These are phyloP conservation scores for Podargus strigoides DNA, from an alignment of 2,797 vertebrate species.

Conservation along the genomic window DNA sequence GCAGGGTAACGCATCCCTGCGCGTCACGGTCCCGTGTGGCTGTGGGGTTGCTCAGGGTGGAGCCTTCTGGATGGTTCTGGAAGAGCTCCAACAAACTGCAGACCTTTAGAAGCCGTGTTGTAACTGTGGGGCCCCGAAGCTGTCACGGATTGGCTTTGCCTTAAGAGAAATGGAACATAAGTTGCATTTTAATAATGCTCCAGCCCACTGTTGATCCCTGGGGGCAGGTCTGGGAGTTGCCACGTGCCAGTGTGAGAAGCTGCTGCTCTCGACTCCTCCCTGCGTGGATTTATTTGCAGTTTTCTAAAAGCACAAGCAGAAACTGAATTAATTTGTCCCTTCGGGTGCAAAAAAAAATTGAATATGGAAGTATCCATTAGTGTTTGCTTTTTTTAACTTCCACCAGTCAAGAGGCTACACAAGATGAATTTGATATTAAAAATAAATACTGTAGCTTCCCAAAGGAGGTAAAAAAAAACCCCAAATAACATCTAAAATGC, in stretches of 20 bases:
- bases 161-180: not conserved
- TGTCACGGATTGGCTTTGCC: too few species aligned
- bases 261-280: not conserved
- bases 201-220: accelerated
- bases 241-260: accelerated
- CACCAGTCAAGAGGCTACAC: not conserved
- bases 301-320: not conserved
- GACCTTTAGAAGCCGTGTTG: accelerated
- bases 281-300: not conserved
- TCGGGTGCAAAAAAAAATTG: not conserved
- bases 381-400: not conserved
- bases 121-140: not conserved
- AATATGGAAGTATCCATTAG: not conserved
- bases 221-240: not conserved
- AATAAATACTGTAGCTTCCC: not conserved
- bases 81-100: not conserved
- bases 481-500: not conserved
- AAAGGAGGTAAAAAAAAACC: not conserved
- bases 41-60: accelerated
- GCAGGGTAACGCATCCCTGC: too few species aligned
- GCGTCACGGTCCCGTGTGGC: not conserved
- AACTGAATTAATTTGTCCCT: not conserved
- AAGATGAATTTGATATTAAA: not conserved
- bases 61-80: not conserved
- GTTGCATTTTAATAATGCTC: not conserved